A percentile compares a stretch with the other conserved stretches of the same genome.
Evolutionary conservation across 2,888 invertebrate genomes (phyloP).

Genomic region (Phortica magna): DNA sequence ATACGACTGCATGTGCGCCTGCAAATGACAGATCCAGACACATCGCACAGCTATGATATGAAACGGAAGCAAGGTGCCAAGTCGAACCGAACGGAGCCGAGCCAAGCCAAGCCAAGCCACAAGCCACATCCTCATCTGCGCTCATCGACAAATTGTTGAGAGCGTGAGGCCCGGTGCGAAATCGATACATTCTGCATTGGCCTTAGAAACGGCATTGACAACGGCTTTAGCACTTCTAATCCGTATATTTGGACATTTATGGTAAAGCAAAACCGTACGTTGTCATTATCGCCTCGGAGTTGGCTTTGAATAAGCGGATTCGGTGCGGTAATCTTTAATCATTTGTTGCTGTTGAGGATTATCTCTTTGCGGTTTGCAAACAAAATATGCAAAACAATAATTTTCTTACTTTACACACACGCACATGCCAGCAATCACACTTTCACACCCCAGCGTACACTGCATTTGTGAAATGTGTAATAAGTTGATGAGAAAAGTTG

Average conservation of each 20-base stretch:
- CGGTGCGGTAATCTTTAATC: slow-evolving; percentile 35
- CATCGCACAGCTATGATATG: not conserved
- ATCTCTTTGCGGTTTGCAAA: slow-evolving; percentile 18
- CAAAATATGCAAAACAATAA: not conserved
- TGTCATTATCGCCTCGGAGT: slow-evolving; percentile 18
- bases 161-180: slow-evolving; percentile 44
- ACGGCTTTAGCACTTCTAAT: slow-evolving; percentile 40
- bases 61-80: slow-evolving; percentile 6
- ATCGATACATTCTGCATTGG: slow-evolving; percentile 44
- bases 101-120: not conserved
- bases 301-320: slow-evolving; percentile 49
- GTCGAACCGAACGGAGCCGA: not conserved
- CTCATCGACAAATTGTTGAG: slow-evolving; percentile 14
- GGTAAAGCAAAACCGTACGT: not conserved
- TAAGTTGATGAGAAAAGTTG: not conserved
- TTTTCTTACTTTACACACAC: not conserved
- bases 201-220: slow-evolving; percentile 31
- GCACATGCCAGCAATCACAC: too few relatives aligned
- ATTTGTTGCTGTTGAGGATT: slow-evolving; percentile 23
- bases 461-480: not conserved
- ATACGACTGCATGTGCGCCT: slow-evolving; percentile 13
- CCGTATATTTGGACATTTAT: slow-evolving; percentile 51
- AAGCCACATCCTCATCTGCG: not conserved
- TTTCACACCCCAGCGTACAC: not conserved
- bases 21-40: slow-evolving; percentile 24